A percentile compares a stretch with the other conserved stretches of the same genome.
Evolutionary conservation across 2,888 invertebrate species (phyloP).

Genomic region (Phengaris arion): DNA sequence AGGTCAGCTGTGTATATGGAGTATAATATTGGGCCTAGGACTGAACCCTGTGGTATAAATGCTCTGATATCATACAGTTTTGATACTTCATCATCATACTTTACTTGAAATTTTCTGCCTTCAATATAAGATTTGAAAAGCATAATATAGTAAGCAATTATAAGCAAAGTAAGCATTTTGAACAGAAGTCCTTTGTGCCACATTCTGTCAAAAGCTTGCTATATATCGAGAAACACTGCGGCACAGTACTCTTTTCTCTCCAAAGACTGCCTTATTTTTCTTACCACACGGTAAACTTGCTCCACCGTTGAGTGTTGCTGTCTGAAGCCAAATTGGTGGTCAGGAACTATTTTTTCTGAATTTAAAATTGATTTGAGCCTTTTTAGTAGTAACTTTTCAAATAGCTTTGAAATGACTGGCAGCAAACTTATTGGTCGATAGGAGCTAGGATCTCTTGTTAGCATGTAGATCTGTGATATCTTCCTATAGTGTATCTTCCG

Average conservation of each 20-base stretch:
- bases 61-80: too few relatives aligned
- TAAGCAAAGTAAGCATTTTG: too few relatives aligned
- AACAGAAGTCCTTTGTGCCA: too few relatives aligned
- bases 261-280: too few relatives aligned
- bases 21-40: background rate
- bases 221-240: too few relatives aligned
- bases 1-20: background rate
- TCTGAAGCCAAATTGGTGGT: slow-evolving; percentile 39
- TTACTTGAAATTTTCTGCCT: too few relatives aligned
- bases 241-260: too few relatives aligned
- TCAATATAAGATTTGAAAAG: too few relatives aligned
- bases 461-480: background rate
- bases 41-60: background rate
- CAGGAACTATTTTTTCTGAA: slow-evolving; percentile 33
- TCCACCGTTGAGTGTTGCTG: slow-evolving; percentile 36
- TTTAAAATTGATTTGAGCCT: slow-evolving; percentile 31
- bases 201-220: too few relatives aligned
- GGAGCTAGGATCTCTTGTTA: slow-evolving; percentile 2
- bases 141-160: too few relatives aligned
- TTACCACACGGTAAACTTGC: slow-evolving; percentile 36
- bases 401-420: slow-evolving; percentile 34
- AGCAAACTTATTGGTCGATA: background rate
- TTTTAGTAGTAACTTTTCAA: slow-evolving; percentile 33
- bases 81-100: too few relatives aligned
- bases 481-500: background rate